Conservation (phyloP, 2,113 vertebrate genomes). For the Apaloderma vittatum region DNA sequence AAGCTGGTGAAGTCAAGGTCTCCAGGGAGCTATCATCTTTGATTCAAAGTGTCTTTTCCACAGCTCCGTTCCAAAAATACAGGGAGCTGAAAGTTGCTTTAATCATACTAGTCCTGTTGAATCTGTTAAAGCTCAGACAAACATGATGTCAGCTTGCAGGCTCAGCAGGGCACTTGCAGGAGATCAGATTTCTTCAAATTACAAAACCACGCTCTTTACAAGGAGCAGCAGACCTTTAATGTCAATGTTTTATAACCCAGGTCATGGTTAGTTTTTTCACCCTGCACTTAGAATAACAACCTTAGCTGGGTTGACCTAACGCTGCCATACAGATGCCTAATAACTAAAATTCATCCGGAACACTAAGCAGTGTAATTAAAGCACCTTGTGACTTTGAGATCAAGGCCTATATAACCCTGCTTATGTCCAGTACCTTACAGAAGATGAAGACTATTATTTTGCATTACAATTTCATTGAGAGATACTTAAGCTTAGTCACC, state of each 20-base stretch:
- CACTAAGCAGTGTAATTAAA: background rate
- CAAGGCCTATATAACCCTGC: background rate
- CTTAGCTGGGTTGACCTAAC: background rate
- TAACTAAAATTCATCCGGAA: background rate
- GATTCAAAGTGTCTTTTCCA: conserved; percentile 4
- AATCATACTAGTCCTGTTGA: conserved; percentile 29
- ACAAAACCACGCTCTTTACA: conserved; percentile 28
- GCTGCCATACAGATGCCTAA: background rate
- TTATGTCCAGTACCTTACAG: background rate
- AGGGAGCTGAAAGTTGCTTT: conserved; percentile 33
- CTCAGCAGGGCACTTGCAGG: conserved; percentile 10
- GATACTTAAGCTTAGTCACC: background rate
- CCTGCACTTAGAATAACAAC: conserved; percentile 8
- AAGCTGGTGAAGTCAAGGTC: background rate
- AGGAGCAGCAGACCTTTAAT: conserved; percentile 37
- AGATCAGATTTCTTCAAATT: conserved; percentile 68
- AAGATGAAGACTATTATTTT: background rate
- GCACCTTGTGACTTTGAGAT: background rate
- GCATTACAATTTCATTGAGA: background rate
- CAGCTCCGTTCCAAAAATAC: background rate
- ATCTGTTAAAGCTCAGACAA: conserved; percentile 54
- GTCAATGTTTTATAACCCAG: conserved; percentile 49
- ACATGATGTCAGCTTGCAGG: conserved; percentile 23
- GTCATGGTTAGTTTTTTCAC: conserved; percentile 28
- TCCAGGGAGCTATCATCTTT: background rate